Evolutionary conservation across 2,888 invertebrate species (phyloP), one percentile per base, ranked within the genome.

Genomic region (Cephus spinipes): DNA sequence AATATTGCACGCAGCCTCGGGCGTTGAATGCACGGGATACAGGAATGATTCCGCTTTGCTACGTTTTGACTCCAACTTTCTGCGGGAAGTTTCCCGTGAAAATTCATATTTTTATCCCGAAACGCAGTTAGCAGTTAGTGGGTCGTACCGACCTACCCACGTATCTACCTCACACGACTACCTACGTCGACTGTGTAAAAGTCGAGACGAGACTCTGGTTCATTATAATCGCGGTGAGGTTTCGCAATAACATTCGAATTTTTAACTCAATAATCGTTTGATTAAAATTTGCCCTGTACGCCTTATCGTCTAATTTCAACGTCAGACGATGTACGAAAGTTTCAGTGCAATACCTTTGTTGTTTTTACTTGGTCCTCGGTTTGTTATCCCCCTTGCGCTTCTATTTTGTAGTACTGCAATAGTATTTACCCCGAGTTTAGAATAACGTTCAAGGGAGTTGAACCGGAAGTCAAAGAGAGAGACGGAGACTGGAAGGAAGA

Each of bases 231-330:
- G 71, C 33, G 23, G 23, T 23, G 30, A 77, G 69, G 71, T 55
- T 55, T 75, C 34, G 83, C 84, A 85, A 87, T 87, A 83, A 87
- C 84, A 86, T 86, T 85, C 87, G 84, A 88, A 87, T 87, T 88
- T 86, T 87, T 84, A 87, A 88, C 87, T 87, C 86, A 83, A 88
- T 88, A 86, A 86, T 82, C 84, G 84, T 87, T 88, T 88, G 88
- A 88, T 88, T 88, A 88, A 88, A 88, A 87, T 85, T 82, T 83
- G 81, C 85, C 83, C 81, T 77, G 68, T 69, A 68, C 79, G 75
- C 74, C 15, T 69, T 36, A 76, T 80, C 80, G 75, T 81, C 85
- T 87, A 87, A 88, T 87, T 86, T 86, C 85, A 85, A 87, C 87
- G 87, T 86, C 85, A 86, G 84, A 86, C 84, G 84, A 83, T 84